Base-by-base conservation (phyloP, 2,113 vertebrate species). In the Ascaphus truei region DNA sequence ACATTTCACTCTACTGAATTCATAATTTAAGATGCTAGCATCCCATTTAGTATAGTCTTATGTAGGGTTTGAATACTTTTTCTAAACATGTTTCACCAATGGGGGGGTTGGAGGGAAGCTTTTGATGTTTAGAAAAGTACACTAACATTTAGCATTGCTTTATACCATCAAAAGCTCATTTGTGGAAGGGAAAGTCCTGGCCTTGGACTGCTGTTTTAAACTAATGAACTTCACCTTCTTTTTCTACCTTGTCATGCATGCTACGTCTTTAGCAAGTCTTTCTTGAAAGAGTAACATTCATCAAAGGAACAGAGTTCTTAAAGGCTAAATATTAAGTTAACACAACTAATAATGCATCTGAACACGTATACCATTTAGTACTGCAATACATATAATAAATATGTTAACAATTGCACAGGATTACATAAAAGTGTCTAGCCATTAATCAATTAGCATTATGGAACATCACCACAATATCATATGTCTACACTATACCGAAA, bases 381-480 rank as follows among this genome's bases (percentile, higher is more conserved):
- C 52, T 16, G 10, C 26, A 47, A 67, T 30, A n/a, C 5, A 67
- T 66, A 29, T 13, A 57, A 67, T 67, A 67, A 67, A 67, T 67
- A 67, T 67, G 64, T 47, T 57, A 67, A 57, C 64, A 67, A 57
- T 52, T 67, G 64, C 10, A 27, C 37, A 27, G 52, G 51, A 67
- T 57, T 67, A 23, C 37, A 57, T 30, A 30, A 34, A 67, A 67
- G 64, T 67, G 64, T 67, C 52, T 52, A 34, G 51, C 39, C 52
- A 67, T 67, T 57, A 67, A 67, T 67, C 64, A 67, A 67, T 67
- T 67, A 67, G 64, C 64, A 67, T 67, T 67, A 57, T 30, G 9
- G 64, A 47, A 30, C 37, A 56, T 56, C 51, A 33, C 50, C 64
- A 47, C 64, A 8, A 33, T 31, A 67, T 67, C 64, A 25, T 22